Percentiles rank a stretch among this genome's conserved stretches.
Conservation (phyloP, 2,888 invertebrate species). For the Zele albiditarsus region DNA sequence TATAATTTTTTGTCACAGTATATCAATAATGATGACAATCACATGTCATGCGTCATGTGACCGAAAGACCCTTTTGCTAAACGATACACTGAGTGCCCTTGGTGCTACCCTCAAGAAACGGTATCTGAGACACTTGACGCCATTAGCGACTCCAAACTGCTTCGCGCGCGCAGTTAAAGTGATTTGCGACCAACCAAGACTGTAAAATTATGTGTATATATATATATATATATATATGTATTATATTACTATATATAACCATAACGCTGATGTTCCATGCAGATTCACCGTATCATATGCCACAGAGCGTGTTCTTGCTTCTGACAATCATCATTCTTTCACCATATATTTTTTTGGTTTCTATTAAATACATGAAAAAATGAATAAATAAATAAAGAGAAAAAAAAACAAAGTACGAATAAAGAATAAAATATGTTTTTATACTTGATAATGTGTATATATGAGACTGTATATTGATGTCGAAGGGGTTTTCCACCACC, state of each 20-base stretch:
- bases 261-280: conserved; percentile 41
- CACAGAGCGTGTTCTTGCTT: conserved; percentile 26
- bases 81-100: conserved; percentile 42
- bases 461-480: conserved; percentile 27
- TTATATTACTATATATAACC: conserved; percentile 44
- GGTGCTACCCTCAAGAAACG: conserved; percentile 59
- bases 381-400: neutral
- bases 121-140: conserved; percentile 71
- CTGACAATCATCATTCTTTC: conserved; percentile 35
- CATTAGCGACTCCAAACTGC: conserved; percentile 72
- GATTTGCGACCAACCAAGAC: conserved; percentile 69
- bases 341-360: conserved; percentile 21
- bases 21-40: conserved; percentile 22
- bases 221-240: neutral
- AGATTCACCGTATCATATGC: conserved; percentile 29
- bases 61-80: neutral
- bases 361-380: neutral
- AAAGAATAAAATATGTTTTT: conserved; percentile 8
- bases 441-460: conserved; percentile 4
- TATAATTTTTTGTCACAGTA: neutral
- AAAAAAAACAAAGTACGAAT: neutral
- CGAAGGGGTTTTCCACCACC: conserved; percentile 40
- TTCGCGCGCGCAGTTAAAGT: conserved; percentile 69
- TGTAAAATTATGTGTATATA: conserved; percentile 47
- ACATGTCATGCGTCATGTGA: conserved; percentile 25